A percentile compares a stretch with the other conserved stretches of the same genome.
phyloP scores from a whole-genome alignment of 2,797 vertebrate genomes.

The Podarcis siculus region DNA sequence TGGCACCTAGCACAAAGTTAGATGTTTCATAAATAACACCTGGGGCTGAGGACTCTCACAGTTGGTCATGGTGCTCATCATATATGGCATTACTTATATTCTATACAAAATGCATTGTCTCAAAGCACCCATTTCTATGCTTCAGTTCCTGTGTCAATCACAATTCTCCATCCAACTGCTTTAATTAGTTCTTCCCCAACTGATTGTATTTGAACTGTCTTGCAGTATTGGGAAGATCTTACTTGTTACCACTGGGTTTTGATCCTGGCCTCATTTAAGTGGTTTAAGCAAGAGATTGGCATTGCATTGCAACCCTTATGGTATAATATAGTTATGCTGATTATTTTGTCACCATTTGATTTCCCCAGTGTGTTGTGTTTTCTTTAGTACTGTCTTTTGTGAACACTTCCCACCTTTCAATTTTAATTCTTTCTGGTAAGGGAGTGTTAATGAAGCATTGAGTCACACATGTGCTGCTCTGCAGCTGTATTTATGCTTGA shows the following conservation, averaged over 20 bases:
- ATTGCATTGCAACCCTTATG: not conserved
- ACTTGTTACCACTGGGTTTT: not conserved
- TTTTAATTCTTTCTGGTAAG: not conserved
- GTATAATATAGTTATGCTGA: constrained; percentile 27
- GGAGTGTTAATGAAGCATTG: constrained; percentile 25
- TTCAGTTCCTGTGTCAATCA: not conserved
- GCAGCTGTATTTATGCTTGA: not conserved
- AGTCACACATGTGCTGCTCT: constrained; percentile 12
- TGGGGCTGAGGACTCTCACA: not conserved
- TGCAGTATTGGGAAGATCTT: not conserved
- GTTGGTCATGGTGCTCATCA: not conserved
- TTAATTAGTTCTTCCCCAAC: not conserved
- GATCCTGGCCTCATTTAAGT: not conserved
- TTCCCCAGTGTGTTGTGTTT: constrained; percentile 8
- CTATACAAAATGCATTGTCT: not conserved
- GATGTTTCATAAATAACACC: not conserved
- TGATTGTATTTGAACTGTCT: not conserved
- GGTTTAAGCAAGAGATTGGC: not conserved
- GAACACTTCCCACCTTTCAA: constrained; percentile 8
- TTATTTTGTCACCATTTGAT: constrained; percentile 42
- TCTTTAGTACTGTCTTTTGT: constrained; percentile 32
- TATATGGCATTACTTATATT: not conserved
- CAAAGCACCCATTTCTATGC: not conserved
- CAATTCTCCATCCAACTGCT: not conserved
- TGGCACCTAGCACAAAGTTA: not conserved